Evolutionary conservation across 2,113 vertebrate species (phyloP), one percentile per base, ranked within the genome.

Genomic region (Pheucticus melanocephalus): DNA sequence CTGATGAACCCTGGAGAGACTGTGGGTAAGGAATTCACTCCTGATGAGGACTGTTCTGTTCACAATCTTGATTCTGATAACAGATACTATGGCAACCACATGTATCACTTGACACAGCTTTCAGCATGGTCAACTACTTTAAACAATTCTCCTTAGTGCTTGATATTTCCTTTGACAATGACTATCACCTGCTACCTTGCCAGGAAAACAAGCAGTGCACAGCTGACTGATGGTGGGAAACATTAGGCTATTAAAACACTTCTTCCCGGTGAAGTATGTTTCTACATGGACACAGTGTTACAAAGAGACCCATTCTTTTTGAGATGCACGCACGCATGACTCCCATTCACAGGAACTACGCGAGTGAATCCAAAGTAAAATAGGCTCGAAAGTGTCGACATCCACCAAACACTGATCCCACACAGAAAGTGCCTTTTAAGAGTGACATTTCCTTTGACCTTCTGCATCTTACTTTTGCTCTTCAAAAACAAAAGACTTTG

Each of bases 21-120:
- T 23, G 7, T 13, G 31, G 40, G 31, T 50, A 66, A 83, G 15
- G 40, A 95, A 94, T 63, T 68, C 5, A 1, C 23, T 88, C 69
- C 56, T 92, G 35, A 42, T 75, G 25, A n/a, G 44, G 48, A 92
- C 35, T 64, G 51, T 25, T 83, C 79, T n/a, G 60, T 71, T 94
- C 64, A 86, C 40, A 68, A 53, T 47, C 85, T 81, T 73, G 68
- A 82, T 86, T 89, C 88, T 95, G 71, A 81, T 83, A 92, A 80
- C 3, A 2, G 64, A 59, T 72, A 44, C 65, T 70, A 68, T 42
- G 35, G 76, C 57, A 93, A 90, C 76, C 48, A 84, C 88, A 90
- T 75, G 56, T 35, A 84, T 50, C 53, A 90, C 66, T 71, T 78
- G 79, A 78, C 44, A 88, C 18, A 60, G n/a, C 20, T 54, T 83